Base-by-base conservation (phyloP, 2,888 invertebrate species). In the Pemphredon lugubris region DNA sequence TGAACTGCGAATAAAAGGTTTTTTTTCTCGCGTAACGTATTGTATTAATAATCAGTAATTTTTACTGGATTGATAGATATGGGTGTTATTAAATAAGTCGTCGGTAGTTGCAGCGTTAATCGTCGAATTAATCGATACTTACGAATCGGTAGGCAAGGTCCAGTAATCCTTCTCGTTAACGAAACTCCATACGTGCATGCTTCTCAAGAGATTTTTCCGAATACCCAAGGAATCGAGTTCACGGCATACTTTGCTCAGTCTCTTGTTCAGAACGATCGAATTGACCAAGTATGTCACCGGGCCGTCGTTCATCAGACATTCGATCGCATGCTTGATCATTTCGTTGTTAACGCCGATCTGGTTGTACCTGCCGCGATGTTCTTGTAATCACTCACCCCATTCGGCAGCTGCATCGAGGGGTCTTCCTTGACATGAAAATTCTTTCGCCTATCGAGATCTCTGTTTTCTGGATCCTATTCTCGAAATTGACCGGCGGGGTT, bases 401-500 rank as follows among this genome's bases (percentile, higher is more conserved):
- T 34, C 40, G 21, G 42, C 20, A 9, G 69, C 61, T 6, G 32
- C 5, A n/a, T 83, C 77, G 50, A 85, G 34, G 34, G 79, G 79
- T 53, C 67, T 69, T 21, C 77, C 82, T 54, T 83, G 21, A 16
- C 75, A 63, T 20, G 80, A 72, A 54, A 77, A 72, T 42, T 75
- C 65, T 39, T 74, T 57, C 5, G 45, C 34, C 30, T 18, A 55
- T 2, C 39, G 42, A 5, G 74, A 51, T 39, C 60, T 72, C 21
- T 32, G 55, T 30, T 44, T 66, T 18, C 83, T 72, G 67, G 11
- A 88, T 65, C 42, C 75, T 76, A 0, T 72, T 73, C 54, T 88
- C 86, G 51, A 88, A 70, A 48, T 79, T 80, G 6, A 83, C 79
- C 1, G 82, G 82, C 58, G 87, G 81, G 11, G 86, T 21, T n/a